Conservation (phyloP, 2,888 invertebrate genomes). For the Sphaeridia pumilis region DNA sequence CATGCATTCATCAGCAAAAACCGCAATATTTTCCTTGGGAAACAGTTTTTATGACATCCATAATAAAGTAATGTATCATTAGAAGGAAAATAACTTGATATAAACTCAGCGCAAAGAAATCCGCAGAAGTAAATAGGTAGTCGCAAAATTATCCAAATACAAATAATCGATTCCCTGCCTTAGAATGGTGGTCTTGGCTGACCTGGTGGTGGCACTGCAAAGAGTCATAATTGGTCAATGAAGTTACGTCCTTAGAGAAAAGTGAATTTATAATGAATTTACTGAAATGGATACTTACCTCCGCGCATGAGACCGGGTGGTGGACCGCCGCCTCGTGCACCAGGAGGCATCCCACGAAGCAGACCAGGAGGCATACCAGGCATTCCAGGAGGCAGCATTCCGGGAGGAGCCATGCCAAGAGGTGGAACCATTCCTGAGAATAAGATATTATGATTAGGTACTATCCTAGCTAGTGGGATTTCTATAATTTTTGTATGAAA, state of each 20-base stretch:
- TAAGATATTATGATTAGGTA: no score
- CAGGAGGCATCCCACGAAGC: conserved; percentile 11
- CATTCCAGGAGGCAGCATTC: conserved; percentile 22
- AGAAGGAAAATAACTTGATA: no score
- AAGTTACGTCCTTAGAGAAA: not conserved
- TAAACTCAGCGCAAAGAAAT: no score
- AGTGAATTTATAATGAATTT: not conserved
- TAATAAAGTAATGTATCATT: no score
- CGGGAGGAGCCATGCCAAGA: conserved; percentile 12
- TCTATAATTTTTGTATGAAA: no score
- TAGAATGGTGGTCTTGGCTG: conserved; percentile 33
- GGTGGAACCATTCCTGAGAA: not conserved
- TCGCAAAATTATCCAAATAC: no score
- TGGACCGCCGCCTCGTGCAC: conserved; percentile 50
- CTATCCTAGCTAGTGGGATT: no score
- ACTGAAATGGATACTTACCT: conserved; percentile 35
- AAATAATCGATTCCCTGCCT: no score
- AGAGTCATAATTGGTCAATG: not conserved
- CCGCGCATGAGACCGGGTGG: conserved; percentile 68
- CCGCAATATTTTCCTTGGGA: no score
- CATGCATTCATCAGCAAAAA: no score
- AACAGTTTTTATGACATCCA: no score
- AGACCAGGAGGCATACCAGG: conserved; percentile 32
- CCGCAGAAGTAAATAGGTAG: no score
- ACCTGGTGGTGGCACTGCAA: conserved; percentile 32